Evolutionary conservation across 1,140 invertebrate species (phyloP).

Genomic region (Ceratina calcarata): DNA sequence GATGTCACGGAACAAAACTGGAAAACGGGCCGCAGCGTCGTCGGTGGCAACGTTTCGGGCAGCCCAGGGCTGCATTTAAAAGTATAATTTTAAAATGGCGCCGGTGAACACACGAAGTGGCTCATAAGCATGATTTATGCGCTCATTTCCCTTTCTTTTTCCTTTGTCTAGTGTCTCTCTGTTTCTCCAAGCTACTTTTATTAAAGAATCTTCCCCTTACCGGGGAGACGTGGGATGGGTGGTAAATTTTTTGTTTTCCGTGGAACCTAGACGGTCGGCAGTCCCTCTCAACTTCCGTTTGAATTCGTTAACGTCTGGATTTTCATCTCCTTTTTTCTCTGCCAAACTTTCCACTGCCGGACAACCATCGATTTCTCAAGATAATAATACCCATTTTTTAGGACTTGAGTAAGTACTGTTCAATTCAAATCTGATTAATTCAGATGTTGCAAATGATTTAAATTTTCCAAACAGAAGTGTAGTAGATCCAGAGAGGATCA

Average conservation of each 20-base stretch:
- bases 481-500: too few species aligned
- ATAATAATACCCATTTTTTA: neutral
- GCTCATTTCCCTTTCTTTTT: too few species aligned
- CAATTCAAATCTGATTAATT: conserved; percentile 15
- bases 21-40: neutral
- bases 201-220: conserved; percentile 62
- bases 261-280: conserved; percentile 6
- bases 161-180: neutral
- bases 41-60: conserved; percentile 14
- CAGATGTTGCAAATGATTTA: too few species aligned
- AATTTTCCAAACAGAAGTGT: too few species aligned
- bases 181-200: conserved; percentile 60
- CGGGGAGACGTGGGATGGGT: conserved; percentile 11
- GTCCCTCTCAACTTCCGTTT: conserved; percentile 33
- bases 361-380: conserved; percentile 36
- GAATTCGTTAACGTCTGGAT: conserved; percentile 54
- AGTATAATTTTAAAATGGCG: conserved; percentile 73
- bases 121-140: too few species aligned
- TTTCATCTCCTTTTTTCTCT: neutral
- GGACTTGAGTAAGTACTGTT: conserved; percentile 8
- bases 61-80: conserved; percentile 64
- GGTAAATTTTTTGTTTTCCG: conserved; percentile 39
- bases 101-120: conserved; percentile 65
- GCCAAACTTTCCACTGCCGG: neutral
- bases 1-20: conserved; percentile 6